phyloP scores from a whole-genome alignment of 1,140 invertebrate genomes.

The Halotydeus destructor region DNA sequence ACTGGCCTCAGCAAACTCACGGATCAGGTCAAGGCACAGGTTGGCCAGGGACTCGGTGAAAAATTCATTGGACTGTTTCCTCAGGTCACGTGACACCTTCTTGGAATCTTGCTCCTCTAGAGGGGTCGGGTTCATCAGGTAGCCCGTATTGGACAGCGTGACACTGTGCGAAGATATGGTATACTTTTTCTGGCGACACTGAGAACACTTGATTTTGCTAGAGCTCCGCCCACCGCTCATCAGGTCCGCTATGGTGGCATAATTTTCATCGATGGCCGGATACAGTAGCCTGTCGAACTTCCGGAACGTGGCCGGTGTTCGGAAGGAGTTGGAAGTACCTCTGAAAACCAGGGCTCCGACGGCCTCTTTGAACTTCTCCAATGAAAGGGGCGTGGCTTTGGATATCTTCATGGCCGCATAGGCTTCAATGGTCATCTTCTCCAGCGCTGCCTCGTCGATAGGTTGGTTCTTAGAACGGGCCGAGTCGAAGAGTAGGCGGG shows the following conservation, averaged over 20 bases:
- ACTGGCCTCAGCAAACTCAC: neutral
- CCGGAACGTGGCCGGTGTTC: neutral
- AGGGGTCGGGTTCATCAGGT: slow-evolving; percentile 2
- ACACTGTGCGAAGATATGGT: slow-evolving; percentile 10
- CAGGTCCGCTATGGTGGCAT: neutral
- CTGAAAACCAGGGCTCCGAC: slow-evolving; percentile 7
- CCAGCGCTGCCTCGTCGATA: slow-evolving; percentile 6
- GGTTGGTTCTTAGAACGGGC: neutral
- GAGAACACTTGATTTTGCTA: slow-evolving; percentile 8
- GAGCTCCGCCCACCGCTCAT: too few relatives aligned
- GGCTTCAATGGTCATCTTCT: slow-evolving; percentile 4
- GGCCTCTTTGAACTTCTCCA: neutral
- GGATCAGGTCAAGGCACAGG: slow-evolving; percentile 1
- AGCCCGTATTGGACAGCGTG: slow-evolving; percentile 3
- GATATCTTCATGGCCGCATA: neutral
- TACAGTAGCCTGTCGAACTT: neutral
- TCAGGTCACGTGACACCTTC: neutral
- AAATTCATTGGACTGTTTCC: neutral
- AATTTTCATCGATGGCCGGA: neutral
- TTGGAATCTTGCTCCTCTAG: neutral
- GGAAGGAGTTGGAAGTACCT: slow-evolving; percentile 4
- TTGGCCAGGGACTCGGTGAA: neutral
- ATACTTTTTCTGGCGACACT: slow-evolving; percentile 12
- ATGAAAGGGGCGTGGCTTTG: neutral
- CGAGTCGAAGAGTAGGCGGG: slow-evolving; percentile 1